These are phyloP conservation scores for Cladopsammia gracilis DNA, from an alignment of 64 coral and sea anemone genomes.

Conservation along the genomic window DNA sequence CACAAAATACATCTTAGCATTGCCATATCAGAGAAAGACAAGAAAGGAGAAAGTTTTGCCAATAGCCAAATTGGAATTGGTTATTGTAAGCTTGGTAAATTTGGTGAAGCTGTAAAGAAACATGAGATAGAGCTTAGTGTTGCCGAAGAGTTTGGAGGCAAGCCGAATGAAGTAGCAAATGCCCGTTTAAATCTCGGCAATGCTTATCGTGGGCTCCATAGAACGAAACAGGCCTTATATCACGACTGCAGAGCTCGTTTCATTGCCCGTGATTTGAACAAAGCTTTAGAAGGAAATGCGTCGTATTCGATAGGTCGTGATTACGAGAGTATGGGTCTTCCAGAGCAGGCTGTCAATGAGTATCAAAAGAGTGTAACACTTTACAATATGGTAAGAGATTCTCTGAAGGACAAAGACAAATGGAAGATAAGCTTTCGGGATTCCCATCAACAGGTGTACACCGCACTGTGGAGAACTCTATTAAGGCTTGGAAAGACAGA, in stretches of 20 bases:
- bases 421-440: conserved; percentile 2
- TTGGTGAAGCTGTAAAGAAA: neutral
- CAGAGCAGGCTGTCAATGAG: neutral
- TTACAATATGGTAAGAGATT: neutral
- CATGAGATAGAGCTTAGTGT: neutral
- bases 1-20: neutral
- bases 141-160: neutral
- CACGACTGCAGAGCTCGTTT: too few relatives aligned
- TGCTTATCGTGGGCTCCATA: too few relatives aligned
- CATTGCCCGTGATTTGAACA: neutral
- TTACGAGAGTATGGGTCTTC: neutral
- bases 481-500: neutral
- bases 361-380: conserved; percentile 6
- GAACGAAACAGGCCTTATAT: too few relatives aligned
- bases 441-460: neutral
- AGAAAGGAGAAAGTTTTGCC: neutral
- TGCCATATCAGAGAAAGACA: neutral
- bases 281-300: neutral
- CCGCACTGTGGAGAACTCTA: conserved; percentile 6
- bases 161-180: too few relatives aligned
- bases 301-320: neutral
- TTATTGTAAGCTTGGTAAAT: neutral
- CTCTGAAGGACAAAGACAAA: neutral
- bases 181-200: too few relatives aligned
- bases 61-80: neutral